Evolutionary conservation across 2,113 vertebrate genomes (phyloP).

Genomic region (Saguinus midas): DNA sequence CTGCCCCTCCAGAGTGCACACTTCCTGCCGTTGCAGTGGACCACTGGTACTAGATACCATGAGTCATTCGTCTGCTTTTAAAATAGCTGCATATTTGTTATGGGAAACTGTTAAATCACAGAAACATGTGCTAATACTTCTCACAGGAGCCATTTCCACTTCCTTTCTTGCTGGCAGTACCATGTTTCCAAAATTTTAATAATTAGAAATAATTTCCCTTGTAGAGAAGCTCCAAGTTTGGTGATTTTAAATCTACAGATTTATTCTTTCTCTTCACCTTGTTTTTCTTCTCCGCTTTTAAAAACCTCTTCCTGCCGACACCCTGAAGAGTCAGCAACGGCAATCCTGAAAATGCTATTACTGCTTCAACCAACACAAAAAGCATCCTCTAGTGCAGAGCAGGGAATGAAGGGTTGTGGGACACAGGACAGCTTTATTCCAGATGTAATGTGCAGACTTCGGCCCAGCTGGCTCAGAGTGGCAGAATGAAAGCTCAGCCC

Average conservation of each 20-base stretch:
- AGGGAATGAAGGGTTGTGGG: neutral
- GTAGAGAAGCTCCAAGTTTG: neutral
- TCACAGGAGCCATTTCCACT: slow-evolving; percentile 33
- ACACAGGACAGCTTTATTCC: neutral
- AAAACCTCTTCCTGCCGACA: neutral
- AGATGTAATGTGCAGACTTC: neutral
- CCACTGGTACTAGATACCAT: neutral
- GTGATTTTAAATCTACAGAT: neutral
- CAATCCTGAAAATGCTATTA: slow-evolving; percentile 19
- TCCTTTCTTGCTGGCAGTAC: slow-evolving; percentile 45
- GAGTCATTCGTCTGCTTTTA: slow-evolving; percentile 75
- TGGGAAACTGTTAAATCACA: slow-evolving; percentile 62
- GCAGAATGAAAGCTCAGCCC: neutral
- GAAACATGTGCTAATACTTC: slow-evolving; percentile 64
- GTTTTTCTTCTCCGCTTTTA: neutral
- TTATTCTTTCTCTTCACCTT: slow-evolving; percentile 9
- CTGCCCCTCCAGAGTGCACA: neutral
- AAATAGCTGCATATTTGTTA: slow-evolving; percentile 66
- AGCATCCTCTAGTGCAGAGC: neutral
- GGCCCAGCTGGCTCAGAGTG: neutral
- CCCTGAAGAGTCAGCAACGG: neutral
- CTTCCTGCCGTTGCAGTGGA: slow-evolving; percentile 17
- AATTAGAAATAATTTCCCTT: slow-evolving; percentile 56
- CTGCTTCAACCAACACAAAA: slow-evolving; percentile 24
- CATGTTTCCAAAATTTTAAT: slow-evolving; percentile 38